Evolutionary conservation across 2,797 vertebrate species (phyloP).

Genomic region (Dallia pectoralis): DNA sequence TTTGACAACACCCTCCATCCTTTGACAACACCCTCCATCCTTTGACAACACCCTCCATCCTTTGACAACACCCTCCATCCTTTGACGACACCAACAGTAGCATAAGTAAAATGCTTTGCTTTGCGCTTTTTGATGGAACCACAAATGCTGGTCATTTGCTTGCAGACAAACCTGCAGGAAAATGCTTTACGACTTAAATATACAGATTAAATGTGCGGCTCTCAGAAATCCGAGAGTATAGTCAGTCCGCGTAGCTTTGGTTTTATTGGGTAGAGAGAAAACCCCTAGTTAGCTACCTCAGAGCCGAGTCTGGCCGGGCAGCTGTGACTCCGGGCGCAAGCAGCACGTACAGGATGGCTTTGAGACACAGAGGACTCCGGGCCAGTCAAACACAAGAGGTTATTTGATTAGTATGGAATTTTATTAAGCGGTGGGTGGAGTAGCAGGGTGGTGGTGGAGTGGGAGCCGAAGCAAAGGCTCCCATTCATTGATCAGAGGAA

Average conservation of each 20-base stretch:
- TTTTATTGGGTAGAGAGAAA: conserved; percentile 72
- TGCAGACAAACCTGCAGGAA: conserved; percentile 57
- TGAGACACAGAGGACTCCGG: conserved; percentile 66
- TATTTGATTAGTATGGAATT: conserved; percentile 83
- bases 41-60: conserved; percentile 18
- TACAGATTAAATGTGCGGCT: conserved; percentile 61
- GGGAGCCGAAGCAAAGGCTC: conserved; percentile 70
- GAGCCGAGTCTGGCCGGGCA: conserved; percentile 59
- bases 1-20: conserved; percentile 18
- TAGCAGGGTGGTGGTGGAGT: conserved; percentile 51
- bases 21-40: conserved; percentile 18
- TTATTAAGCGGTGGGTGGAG: conserved; percentile 81
- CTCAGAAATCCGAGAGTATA: conserved; percentile 69
- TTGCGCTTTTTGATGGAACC: conserved; percentile 64
- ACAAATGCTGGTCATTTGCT: conserved; percentile 50
- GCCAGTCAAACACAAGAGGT: conserved; percentile 79
- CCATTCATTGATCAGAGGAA: conserved; percentile 76
- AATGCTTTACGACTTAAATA: conserved; percentile 67
- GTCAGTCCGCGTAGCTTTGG: conserved; percentile 74
- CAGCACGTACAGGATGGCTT: conserved; percentile 53
- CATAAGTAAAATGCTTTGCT: conserved; percentile 48
- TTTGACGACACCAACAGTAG: conserved; percentile 32
- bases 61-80: conserved; percentile 18
- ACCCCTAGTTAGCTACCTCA: conserved; percentile 71
- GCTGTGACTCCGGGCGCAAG: conserved; percentile 32